These are phyloP conservation scores for Lasioglossum pauxillum DNA, from an alignment of 2,888 invertebrate genomes.

Conservation along the genomic window DNA sequence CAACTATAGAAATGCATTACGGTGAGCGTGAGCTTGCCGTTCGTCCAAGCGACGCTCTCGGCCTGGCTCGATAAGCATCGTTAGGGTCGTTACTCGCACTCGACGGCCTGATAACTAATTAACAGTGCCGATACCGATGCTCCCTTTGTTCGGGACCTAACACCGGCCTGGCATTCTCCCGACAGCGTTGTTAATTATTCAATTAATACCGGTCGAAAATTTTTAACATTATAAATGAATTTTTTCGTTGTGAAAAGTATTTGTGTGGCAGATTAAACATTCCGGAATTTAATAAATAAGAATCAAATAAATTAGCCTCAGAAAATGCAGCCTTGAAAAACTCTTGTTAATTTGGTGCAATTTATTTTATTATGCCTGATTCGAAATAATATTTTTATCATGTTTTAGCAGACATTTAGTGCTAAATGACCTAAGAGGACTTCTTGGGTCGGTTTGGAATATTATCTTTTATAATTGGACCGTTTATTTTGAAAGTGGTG, in stretches of 20 bases:
- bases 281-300: too few relatives aligned
- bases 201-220: not conserved
- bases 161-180: not conserved
- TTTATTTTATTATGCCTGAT: not conserved
- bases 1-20: conserved; percentile 1
- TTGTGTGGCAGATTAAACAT: not conserved
- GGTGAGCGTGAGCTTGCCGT: not conserved
- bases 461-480: too few relatives aligned
- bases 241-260: not conserved
- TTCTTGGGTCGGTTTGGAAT: too few relatives aligned
- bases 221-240: not conserved
- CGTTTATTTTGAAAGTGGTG: too few relatives aligned
- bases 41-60: not conserved
- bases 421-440: not conserved
- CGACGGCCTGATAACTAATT: conserved; percentile 52
- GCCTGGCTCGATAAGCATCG: conserved; percentile 42
- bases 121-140: conserved; percentile 34
- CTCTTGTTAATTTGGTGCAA: too few relatives aligned
- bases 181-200: conserved; percentile 44
- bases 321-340: too few relatives aligned
- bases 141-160: conserved; percentile 25
- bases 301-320: not conserved
- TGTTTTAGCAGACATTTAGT: not conserved
- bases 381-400: not conserved
- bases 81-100: conserved; percentile 52